Conservation (phyloP, 2,113 vertebrate genomes). For the Stigmatopora argus region DNA sequence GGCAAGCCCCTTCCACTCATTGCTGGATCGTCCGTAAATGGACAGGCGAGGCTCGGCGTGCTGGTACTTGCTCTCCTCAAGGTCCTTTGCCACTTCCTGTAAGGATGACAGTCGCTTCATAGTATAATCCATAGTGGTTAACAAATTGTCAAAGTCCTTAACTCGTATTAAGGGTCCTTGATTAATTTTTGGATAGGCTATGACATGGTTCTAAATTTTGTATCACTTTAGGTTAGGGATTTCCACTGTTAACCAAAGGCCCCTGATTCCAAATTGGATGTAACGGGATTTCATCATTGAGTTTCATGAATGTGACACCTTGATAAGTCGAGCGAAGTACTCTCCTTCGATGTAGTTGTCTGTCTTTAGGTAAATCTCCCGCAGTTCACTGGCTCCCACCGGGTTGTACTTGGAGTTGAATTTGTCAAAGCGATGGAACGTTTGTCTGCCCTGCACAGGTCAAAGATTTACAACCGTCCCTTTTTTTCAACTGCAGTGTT, state of each 20-base stretch:
- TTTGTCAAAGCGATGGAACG: constrained; percentile 98
- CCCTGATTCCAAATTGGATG: too few species aligned
- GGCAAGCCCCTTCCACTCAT: constrained; percentile 83
- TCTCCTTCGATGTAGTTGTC: constrained; percentile 93
- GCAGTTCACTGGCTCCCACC: constrained; percentile 91
- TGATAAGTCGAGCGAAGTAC: constrained; percentile 95
- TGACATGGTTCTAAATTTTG: too few species aligned
- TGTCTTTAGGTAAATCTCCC: constrained; percentile 93
- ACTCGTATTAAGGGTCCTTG: too few species aligned
- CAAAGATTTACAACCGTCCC: constrained; percentile 11
- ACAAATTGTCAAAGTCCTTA: neutral
- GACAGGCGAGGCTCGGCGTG: constrained; percentile 91
- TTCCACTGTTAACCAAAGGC: too few species aligned
- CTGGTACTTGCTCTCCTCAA: constrained; percentile 96
- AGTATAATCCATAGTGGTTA: neutral
- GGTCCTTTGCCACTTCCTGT: constrained; percentile 87
- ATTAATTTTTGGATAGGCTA: neutral
- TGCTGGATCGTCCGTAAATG: constrained; percentile 84
- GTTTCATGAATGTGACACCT: constrained; percentile 63
- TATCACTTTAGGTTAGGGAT: too few species aligned
- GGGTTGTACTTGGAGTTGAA: constrained; percentile 99
- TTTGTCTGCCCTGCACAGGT: constrained; percentile 84
- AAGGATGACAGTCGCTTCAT: constrained; percentile 20
- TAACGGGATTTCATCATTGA: too few species aligned
- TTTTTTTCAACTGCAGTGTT: neutral